Evolutionary conservation across 1,140 invertebrate genomes (phyloP).

Genomic region (Cydia amplana): DNA sequence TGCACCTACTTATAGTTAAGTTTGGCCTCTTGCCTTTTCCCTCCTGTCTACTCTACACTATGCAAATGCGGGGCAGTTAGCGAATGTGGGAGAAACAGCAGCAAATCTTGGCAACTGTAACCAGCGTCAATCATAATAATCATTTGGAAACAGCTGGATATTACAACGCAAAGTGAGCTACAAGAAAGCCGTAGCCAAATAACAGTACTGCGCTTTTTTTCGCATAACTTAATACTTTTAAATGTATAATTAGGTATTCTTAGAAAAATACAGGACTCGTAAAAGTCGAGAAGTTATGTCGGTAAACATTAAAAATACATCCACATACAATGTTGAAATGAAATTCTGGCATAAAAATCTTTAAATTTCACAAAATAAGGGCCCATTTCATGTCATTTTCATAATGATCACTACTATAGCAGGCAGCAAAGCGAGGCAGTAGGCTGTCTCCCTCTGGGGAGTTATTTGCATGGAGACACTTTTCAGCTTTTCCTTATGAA

Average conservation of each 20-base stretch:
- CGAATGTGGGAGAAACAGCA: conserved; percentile 51
- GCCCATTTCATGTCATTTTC: conserved; percentile 69
- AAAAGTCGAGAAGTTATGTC: not conserved
- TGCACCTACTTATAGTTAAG: conserved; percentile 40
- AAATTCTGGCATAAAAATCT: conserved; percentile 34
- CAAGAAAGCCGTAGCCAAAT: conserved; percentile 13
- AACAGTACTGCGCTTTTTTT: not conserved
- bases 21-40: conserved; percentile 44
- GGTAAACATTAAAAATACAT: conserved; percentile 14
- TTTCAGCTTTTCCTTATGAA: conserved; percentile 78
- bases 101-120: conserved; percentile 54
- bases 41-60: conserved; percentile 45
- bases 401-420: conserved; percentile 60
- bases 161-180: conserved; percentile 17
- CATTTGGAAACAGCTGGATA: conserved; percentile 43
- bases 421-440: conserved; percentile 70
- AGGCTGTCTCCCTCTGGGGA: conserved; percentile 74
- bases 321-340: conserved; percentile 10
- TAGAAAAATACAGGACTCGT: not conserved
- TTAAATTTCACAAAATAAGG: conserved; percentile 36
- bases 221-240: not conserved
- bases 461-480: conserved; percentile 77
- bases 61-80: conserved; percentile 66
- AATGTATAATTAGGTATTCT: not conserved
- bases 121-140: conserved; percentile 58